Evolutionary conservation across 2,888 invertebrate genomes (phyloP), one percentile per base, ranked within the genome.

Genomic region (Brachypalpus laphriformis): DNA sequence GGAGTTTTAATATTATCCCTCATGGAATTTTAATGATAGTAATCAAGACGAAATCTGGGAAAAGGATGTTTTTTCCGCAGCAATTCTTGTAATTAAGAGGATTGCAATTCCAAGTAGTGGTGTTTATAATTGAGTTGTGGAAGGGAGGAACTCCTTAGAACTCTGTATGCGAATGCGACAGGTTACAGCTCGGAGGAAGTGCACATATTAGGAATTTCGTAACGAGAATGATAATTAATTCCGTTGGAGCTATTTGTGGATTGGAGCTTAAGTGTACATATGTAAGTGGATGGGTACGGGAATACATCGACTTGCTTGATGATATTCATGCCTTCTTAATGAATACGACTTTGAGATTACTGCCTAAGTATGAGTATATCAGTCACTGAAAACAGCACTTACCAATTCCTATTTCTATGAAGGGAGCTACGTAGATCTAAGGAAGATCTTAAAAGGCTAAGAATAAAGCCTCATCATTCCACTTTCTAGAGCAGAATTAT

Each of bases 1-100:
- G 66, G 11, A 74, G 68, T 42, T 61, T 78, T 78, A 72, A 83
- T 78, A 68, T 65, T 34, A 61, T 78, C 72, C 61, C 59, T 74
- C 65, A 66, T 72, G 82, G 82, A 68, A 78, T 83, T 61, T 72
- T 83, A 83, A 83, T 83, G 68, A 68, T 78, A 22, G 78, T 63
- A 83, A 83, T 78, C 72, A 78, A 83, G 68, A 54, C 22, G 45
- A 63, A 83, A 72, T 63, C 66, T 72, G 16, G n/a, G 9, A 42
- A 42, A 40, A 56, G 31, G 49, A 75, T 22, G 22, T 25, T 1
- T n/a, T 4, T 34, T 34, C 3, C n/a, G 2, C 16, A 8, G 34
- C 37, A n/a, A 34, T 63, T 57, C 42, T 45, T 54, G 61, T 54
- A 81, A 81, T 81, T 81, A 76, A 75, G 49, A 54, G 63, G 75